phyloP scores from a whole-genome alignment of 2,113 vertebrate genomes.

The Nanger granti region DNA sequence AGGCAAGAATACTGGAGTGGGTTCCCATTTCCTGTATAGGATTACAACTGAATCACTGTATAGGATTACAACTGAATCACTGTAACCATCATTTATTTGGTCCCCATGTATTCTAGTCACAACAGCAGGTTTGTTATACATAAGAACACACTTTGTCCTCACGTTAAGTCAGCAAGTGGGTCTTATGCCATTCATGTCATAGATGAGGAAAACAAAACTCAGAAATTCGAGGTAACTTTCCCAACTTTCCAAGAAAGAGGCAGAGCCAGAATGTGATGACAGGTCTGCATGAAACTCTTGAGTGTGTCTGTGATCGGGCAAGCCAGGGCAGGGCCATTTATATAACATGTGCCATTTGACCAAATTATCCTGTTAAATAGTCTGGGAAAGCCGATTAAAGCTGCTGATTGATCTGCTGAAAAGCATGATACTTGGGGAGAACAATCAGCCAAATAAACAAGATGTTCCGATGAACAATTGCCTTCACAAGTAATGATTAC shows the following conservation, averaged over 20 bases:
- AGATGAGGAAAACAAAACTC: neutral
- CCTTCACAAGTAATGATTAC: neutral
- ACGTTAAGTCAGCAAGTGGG: neutral
- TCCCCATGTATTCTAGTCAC: neutral
- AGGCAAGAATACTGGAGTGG: neutral
- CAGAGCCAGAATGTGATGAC: neutral
- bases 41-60: neutral
- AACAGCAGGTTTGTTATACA: neutral
- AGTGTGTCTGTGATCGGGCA: neutral
- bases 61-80: neutral
- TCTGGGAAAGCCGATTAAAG: constrained; percentile 30
- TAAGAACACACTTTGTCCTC: neutral
- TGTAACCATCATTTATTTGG: neutral
- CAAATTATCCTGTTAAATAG: constrained; percentile 38
- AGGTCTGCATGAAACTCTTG: neutral
- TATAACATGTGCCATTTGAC: constrained; percentile 7
- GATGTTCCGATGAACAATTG: constrained; percentile 39
- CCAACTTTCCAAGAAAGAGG: neutral
- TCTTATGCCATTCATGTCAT: neutral
- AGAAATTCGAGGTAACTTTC: neutral
- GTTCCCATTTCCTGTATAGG: neutral
- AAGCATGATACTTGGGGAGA: constrained; percentile 50
- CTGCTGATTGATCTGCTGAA: constrained; percentile 45
- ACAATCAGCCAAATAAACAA: constrained; percentile 50
- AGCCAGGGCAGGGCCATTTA: neutral